These are phyloP conservation scores for Mya arenaria DNA, from an alignment of 1,140 invertebrate species.

Conservation along the genomic window DNA sequence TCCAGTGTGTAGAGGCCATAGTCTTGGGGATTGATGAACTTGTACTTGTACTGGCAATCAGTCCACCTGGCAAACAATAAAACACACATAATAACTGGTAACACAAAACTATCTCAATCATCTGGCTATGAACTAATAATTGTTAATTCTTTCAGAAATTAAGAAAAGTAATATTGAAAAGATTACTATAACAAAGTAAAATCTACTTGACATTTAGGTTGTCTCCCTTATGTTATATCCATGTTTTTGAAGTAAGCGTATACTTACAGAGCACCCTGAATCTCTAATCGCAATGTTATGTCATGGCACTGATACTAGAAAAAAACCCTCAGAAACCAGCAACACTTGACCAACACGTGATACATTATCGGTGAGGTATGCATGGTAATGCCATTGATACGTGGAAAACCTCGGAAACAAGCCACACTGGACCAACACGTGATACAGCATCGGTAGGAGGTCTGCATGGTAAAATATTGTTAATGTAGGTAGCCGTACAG, in stretches of 20 bases:
- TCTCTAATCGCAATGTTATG: slow-evolving; percentile 93
- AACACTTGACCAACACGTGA: slow-evolving; percentile 84
- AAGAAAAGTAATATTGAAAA: too few species aligned
- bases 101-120: too few species aligned
- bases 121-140: too few species aligned
- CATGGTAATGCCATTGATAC: too few species aligned
- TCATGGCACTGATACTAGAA: slow-evolving; percentile 96
- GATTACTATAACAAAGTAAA: too few species aligned
- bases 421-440: slow-evolving; percentile 92
- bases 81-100: too few species aligned
- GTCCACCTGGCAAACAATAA: slow-evolving; percentile 83
- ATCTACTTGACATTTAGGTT: too few species aligned
- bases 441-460: slow-evolving; percentile 93
- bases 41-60: slow-evolving; percentile 95
- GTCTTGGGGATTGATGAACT: slow-evolving; percentile 97
- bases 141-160: too few species aligned
- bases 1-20: slow-evolving; percentile 96
- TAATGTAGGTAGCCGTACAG: too few species aligned
- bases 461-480: too few species aligned
- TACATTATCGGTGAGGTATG: slow-evolving; percentile 68
- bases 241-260: too few species aligned
- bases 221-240: too few species aligned
- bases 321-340: slow-evolving; percentile 92
- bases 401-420: slow-evolving; percentile 94
- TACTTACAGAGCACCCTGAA: slow-evolving; percentile 91